Conservation (phyloP, 2,113 vertebrate species). For the Engraulis encrasicolus region DNA sequence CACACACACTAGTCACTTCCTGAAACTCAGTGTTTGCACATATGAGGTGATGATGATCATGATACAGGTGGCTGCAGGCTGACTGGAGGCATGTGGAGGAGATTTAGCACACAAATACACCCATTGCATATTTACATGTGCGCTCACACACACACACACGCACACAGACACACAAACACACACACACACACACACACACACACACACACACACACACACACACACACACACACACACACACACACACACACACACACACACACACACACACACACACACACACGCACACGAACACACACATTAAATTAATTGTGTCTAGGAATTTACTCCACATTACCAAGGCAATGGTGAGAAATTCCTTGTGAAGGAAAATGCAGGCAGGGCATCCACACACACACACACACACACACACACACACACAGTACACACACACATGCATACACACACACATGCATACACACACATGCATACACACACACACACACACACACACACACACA, state of each 20-base stretch:
- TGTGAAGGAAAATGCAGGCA: neutral
- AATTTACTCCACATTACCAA: neutral
- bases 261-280: slow-evolving; percentile 33
- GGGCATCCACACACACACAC: slow-evolving; percentile 26
- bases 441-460: neutral
- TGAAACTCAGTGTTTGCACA: neutral
- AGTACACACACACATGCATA: no score
- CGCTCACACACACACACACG: neutral
- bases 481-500: slow-evolving; percentile 36
- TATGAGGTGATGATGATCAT: neutral
- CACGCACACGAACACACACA: neutral
- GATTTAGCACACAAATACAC: no score
- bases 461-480: slow-evolving; percentile 30
- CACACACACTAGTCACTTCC: slow-evolving; percentile 1
- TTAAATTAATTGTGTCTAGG: neutral
- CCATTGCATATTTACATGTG: neutral
- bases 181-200: neutral
- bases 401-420: neutral
- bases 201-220: neutral
- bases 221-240: neutral
- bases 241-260: neutral
- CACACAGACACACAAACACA: no score
- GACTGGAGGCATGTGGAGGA: no score
- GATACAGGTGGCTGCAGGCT: neutral
- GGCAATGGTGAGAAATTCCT: neutral